phyloP scores from a whole-genome alignment of 2,888 invertebrate genomes.

The Oscheius sp. region DNA sequence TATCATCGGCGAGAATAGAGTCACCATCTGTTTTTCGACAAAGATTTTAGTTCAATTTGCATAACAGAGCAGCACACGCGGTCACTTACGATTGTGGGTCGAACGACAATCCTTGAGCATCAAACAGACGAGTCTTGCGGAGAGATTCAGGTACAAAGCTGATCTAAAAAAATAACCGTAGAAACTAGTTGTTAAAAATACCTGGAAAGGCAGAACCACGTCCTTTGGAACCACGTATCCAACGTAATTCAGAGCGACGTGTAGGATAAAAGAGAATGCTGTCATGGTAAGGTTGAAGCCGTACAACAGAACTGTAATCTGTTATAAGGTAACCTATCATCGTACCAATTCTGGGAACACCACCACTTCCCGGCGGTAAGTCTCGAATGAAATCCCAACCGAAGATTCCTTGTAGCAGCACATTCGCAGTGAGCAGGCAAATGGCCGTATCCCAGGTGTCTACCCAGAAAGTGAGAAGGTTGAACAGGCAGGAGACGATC shows the following conservation, averaged over 20 bases:
- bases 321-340: neutral
- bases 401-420: constrained; percentile 62
- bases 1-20: neutral
- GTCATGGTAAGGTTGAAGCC: constrained; percentile 49
- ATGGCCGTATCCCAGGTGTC: constrained; percentile 52
- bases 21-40: neutral
- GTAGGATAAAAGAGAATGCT: constrained; percentile 41
- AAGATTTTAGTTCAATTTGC: neutral
- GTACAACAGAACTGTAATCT: constrained; percentile 46
- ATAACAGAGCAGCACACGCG: neutral
- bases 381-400: constrained; percentile 64
- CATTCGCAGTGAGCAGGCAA: constrained; percentile 56
- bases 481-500: constrained; percentile 59
- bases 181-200: constrained; percentile 1
- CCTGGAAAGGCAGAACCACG: constrained; percentile 47
- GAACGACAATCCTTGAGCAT: constrained; percentile 63
- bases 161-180: constrained; percentile 5
- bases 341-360: constrained; percentile 64
- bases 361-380: constrained; percentile 70
- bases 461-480: constrained; percentile 66
- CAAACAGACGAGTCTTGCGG: constrained; percentile 40
- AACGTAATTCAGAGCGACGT: constrained; percentile 42
- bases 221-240: constrained; percentile 44
- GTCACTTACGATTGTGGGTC: constrained; percentile 65
- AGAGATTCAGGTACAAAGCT: constrained; percentile 4